Evolutionary conservation across 2,797 vertebrate species (phyloP), one percentile per base, ranked within the genome.

Genomic region (Buphagus erythrorhynchus): DNA sequence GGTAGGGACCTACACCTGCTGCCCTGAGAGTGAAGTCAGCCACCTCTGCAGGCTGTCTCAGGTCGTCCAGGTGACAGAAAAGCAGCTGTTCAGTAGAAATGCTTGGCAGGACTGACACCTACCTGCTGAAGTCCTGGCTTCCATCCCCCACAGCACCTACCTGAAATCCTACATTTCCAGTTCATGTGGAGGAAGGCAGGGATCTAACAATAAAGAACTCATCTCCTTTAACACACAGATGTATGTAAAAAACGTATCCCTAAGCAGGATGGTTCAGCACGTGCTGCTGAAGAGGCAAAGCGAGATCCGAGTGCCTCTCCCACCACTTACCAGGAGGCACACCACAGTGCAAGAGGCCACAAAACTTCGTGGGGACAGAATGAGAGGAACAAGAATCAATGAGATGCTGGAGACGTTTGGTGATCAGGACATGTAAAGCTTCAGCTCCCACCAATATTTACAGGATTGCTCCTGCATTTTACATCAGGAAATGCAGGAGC

Each of bases 41-140:
- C 35, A 45, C 19, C 11, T 33, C 46, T 29, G n/a, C 1, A 2
- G 29, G 19, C 52, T 62, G 9, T 16, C 69, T 59, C 48, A 59
- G 31, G 16, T 42, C 16, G 3, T 5, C 35, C 51, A 49, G 2
- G 1, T 1, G 0, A 31, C 29, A 69, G 13, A 45, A 61, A 68
- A 82, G 17, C 54, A 86, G 63, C 33, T 4, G 2, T 38, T 63
- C 36, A 19, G n/a, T 1, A 62, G 49, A 61, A 90, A 76, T 9
- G 22, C 21, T 25, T 26, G 26, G 29, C 38, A 86, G 40, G n/a
- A 48, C 40, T n/a, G 45, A 58, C 48, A 42, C 13, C 14, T 75
- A 52, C 17, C 58, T 43, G 28, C 13, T 59, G 11, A 78, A 87
- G 19, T 51, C 22, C 21, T 55, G 45, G 25, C 17, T 76, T 65